A percentile compares a stretch with the other conserved stretches of the same genome.
Conservation (phyloP, 2,888 invertebrate genomes). For the Halocaridina rubra region DNA sequence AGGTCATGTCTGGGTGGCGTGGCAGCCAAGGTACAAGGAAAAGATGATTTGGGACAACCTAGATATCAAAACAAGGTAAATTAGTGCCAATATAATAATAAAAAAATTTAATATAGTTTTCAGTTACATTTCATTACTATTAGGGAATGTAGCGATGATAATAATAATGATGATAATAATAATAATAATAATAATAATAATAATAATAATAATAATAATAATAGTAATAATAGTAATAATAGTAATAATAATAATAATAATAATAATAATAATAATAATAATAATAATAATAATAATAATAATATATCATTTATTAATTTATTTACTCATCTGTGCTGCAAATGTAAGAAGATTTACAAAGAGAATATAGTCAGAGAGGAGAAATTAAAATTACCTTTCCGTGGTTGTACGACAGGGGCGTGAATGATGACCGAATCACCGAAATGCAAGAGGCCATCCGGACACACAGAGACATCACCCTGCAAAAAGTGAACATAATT, state of each 20-base stretch:
- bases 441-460: constrained; percentile 20
- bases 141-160: too few relatives aligned
- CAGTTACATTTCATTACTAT: too few relatives aligned
- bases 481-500: not conserved
- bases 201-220: not conserved
- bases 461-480: constrained; percentile 44
- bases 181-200: not conserved
- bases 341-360: too few relatives aligned
- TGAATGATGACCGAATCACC: constrained; percentile 37
- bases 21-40: constrained; percentile 26
- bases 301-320: too few relatives aligned
- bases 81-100: too few relatives aligned
- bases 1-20: constrained; percentile 17
- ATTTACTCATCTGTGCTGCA: too few relatives aligned
- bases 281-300: not conserved
- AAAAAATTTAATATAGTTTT: too few relatives aligned
- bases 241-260: not conserved
- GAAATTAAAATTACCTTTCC: constrained; percentile 37
- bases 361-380: too few relatives aligned
- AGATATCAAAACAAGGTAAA: too few relatives aligned
- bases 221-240: not conserved
- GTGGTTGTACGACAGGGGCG: constrained; percentile 38
- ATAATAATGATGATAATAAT: not conserved
- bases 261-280: not conserved
- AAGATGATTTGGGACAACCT: constrained; percentile 4